These are phyloP conservation scores for Stichopus chloronotus DNA, from an alignment of 35 echinoderm and acorn worm species.

Conservation along the genomic window DNA sequence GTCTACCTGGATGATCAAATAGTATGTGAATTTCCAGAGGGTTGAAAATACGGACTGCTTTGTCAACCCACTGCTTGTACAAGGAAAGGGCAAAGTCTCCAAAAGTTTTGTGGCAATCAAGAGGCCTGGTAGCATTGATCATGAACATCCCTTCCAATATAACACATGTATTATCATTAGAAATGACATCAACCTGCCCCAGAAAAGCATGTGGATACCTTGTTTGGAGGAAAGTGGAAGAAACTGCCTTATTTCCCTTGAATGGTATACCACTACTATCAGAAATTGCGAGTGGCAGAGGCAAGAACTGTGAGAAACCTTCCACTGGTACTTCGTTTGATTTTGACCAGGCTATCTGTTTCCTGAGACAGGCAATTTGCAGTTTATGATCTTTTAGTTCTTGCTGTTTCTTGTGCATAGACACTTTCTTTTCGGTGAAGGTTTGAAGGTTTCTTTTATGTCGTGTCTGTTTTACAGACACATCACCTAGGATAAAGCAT, in stretches of 20 bases:
- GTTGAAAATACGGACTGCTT: background rate
- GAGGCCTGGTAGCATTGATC: conserved; percentile 9
- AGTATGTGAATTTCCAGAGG: conserved; percentile 48
- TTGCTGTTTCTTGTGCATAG: background rate
- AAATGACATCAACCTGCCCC: background rate
- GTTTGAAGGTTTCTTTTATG: no score
- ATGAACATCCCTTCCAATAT: conserved; percentile 48
- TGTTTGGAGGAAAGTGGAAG: no score
- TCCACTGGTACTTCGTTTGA: background rate
- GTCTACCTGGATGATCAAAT: conserved; percentile 65
- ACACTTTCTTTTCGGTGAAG: background rate
- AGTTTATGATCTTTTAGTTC: conserved; percentile 56
- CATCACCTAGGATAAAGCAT: no score
- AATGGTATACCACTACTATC: conserved; percentile 29
- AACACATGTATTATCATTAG: background rate
- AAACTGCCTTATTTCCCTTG: no score
- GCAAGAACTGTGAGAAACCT: conserved; percentile 50
- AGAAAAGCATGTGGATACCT: background rate
- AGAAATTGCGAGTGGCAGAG: conserved; percentile 51
- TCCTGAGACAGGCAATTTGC: conserved; percentile 47
- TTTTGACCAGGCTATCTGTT: conserved; percentile 54
- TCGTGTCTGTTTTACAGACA: no score
- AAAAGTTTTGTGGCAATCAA: conserved; percentile 37
- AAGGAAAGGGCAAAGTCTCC: conserved; percentile 10
- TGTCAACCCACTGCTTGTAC: conserved; percentile 25